Conservation (phyloP, 2,797 vertebrate species). For the Nothura maculosa region DNA sequence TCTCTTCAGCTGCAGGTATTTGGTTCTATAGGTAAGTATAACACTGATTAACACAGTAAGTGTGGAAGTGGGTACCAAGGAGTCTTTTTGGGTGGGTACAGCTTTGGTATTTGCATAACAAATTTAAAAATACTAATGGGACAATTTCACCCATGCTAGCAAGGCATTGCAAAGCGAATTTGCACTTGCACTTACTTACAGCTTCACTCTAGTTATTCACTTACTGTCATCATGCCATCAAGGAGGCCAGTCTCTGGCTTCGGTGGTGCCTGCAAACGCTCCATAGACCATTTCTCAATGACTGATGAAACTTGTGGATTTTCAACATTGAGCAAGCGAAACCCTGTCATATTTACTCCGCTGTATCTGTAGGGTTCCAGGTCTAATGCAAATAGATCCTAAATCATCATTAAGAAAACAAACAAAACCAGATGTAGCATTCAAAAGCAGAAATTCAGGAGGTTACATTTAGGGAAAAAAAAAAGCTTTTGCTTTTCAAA, state of each 20-base stretch:
- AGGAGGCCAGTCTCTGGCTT: slow-evolving; percentile 90
- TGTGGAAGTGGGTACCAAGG: not conserved
- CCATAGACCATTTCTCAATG: slow-evolving; percentile 97
- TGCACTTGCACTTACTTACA: not conserved
- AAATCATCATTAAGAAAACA: not conserved
- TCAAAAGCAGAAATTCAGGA: not conserved
- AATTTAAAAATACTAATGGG: not conserved
- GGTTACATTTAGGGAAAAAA: not conserved
- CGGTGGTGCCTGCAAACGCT: slow-evolving; percentile 91
- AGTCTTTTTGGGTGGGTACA: not conserved
- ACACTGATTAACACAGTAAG: not conserved
- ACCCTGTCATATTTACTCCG: slow-evolving; percentile 97
- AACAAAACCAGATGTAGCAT: not conserved
- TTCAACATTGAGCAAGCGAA: slow-evolving; percentile 94
- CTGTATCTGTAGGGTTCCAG: slow-evolving; percentile 97
- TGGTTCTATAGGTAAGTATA: not conserved
- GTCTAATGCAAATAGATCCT: slow-evolving; percentile 96
- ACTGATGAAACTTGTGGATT: slow-evolving; percentile 89
- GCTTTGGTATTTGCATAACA: not conserved
- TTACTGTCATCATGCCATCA: slow-evolving; percentile 96
- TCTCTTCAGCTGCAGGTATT: not conserved
- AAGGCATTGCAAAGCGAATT: not conserved
- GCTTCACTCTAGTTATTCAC: slow-evolving; percentile 29
- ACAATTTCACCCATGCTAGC: accelerated
- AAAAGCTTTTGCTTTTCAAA: not conserved